Evolutionary conservation across 1,140 invertebrate species (phyloP).

Genomic region (Melipona quadrifasciata): DNA sequence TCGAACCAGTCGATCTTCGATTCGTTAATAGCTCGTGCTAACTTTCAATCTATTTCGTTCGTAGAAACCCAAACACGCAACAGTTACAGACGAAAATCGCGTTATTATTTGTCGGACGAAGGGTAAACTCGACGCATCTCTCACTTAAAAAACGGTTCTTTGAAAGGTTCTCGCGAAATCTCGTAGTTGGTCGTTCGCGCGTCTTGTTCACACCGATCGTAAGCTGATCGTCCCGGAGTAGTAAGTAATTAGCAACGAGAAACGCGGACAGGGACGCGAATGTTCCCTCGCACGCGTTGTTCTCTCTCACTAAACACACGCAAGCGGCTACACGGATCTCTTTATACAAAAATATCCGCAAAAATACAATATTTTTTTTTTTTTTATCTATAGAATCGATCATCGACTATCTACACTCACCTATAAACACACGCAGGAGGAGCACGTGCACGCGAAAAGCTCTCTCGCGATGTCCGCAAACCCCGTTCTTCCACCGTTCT

Average conservation of each 20-base stretch:
- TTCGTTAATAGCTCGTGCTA: neutral
- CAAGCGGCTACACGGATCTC: slow-evolving; percentile 21
- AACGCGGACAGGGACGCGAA: too few relatives aligned
- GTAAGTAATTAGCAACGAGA: neutral
- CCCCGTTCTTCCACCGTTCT: neutral
- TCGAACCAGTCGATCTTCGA: neutral
- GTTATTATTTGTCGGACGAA: neutral
- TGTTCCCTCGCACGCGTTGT: neutral
- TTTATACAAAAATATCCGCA: slow-evolving; percentile 60
- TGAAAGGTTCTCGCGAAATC: neutral
- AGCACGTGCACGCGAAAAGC: neutral
- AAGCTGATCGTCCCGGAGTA: neutral
- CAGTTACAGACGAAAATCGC: neutral
- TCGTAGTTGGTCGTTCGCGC: neutral
- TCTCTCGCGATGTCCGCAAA: too few relatives aligned
- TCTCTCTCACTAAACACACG: neutral
- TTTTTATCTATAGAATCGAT: slow-evolving; percentile 21
- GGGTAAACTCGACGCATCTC: too few relatives aligned
- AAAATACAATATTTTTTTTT: slow-evolving; percentile 54
- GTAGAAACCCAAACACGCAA: neutral
- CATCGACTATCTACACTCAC: slow-evolving; percentile 32
- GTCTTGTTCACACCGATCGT: neutral
- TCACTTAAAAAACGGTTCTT: neutral
- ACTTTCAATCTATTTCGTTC: neutral
- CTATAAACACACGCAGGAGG: neutral